phyloP scores from a whole-genome alignment of 2,888 invertebrate genomes.

The Acanthosepion lycidas region DNA sequence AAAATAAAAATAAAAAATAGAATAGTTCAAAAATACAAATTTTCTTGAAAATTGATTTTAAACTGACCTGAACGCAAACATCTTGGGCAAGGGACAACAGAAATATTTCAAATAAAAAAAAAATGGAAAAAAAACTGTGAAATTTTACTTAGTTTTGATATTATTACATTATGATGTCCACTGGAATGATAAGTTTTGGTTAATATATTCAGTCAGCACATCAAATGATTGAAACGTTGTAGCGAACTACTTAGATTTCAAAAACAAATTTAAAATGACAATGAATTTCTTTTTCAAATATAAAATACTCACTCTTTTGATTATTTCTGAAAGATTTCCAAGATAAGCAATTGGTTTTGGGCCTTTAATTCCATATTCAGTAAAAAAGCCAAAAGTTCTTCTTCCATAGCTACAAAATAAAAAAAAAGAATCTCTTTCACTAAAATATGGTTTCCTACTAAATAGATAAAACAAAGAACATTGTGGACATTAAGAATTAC shows the following conservation, averaged over 20 bases:
- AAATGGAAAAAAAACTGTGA: too few species aligned
- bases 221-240: too few species aligned
- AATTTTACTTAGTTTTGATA: too few species aligned
- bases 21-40: not conserved
- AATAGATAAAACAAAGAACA: too few species aligned
- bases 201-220: too few species aligned
- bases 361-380: not conserved
- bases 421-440: not conserved
- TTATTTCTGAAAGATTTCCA: not conserved
- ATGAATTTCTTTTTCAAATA: not conserved
- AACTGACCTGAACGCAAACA: not conserved
- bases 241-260: too few species aligned
- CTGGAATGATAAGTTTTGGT: too few species aligned
- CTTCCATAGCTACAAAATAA: not conserved
- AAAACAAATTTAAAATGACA: not conserved
- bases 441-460: too few species aligned
- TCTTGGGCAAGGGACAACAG: too few species aligned
- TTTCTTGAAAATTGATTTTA: not conserved
- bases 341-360: not conserved
- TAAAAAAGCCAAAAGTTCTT: not conserved
- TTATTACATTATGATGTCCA: too few species aligned
- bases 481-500: too few species aligned
- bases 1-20: not conserved
- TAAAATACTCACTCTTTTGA: not conserved
- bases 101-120: too few species aligned